phyloP scores from a whole-genome alignment of 2,797 vertebrate genomes.

The Cichlasoma orientale region DNA sequence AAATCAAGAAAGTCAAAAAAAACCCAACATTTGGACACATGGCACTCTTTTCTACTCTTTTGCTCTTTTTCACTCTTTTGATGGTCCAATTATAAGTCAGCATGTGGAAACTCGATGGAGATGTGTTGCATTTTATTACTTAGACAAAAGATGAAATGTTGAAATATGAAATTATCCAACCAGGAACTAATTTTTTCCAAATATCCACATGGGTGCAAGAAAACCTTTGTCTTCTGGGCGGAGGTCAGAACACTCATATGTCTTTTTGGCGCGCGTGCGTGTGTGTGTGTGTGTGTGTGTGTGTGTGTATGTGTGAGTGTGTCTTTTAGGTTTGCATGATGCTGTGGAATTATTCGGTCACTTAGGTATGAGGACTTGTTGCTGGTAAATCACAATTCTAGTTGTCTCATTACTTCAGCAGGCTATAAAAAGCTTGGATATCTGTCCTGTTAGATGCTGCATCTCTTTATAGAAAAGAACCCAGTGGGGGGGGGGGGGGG shows the following conservation, averaged over 20 bases:
- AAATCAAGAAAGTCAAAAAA: background rate
- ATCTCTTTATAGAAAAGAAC: constrained; percentile 10
- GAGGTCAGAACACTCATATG: too few relatives aligned
- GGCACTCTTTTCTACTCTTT: background rate
- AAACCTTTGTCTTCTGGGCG: background rate
- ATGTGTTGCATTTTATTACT: background rate
- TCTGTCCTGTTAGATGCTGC: background rate
- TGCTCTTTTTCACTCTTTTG: background rate
- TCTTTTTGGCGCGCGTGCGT: too few relatives aligned
- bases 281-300: too few relatives aligned
- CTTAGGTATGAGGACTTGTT: background rate
- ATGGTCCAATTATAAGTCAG: accelerated
- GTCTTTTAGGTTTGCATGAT: too few relatives aligned
- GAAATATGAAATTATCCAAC: background rate
- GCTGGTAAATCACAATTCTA: background rate
- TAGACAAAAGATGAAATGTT: accelerated
- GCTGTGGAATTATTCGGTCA: background rate
- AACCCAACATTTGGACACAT: background rate
- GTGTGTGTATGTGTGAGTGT: too few relatives aligned
- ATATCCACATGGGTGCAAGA: background rate
- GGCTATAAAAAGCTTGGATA: background rate
- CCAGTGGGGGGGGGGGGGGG: too few relatives aligned
- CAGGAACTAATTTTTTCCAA: accelerated
- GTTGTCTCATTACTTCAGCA: background rate
- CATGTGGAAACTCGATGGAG: background rate